Evolutionary conservation across 92 coral and sea anemone genomes (phyloP).

Genomic region (Palythoa caribaeorum): DNA sequence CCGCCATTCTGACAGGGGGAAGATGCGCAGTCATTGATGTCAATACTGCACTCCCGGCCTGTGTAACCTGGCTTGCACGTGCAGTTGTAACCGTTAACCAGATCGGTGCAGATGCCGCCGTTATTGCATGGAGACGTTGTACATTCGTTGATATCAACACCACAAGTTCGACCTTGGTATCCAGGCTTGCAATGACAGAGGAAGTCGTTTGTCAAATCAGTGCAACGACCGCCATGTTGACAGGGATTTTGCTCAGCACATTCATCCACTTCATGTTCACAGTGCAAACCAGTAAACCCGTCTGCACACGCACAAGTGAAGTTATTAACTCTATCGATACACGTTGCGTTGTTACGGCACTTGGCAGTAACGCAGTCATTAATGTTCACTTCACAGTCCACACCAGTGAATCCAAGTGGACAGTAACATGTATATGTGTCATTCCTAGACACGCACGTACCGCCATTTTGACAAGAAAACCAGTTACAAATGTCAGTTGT

Average conservation of each 20-base stretch:
- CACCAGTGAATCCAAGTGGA: slow-evolving; percentile 74
- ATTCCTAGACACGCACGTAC: slow-evolving; percentile 68
- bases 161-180: slow-evolving; percentile 84
- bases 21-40: slow-evolving; percentile 69
- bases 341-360: slow-evolving; percentile 82
- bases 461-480: slow-evolving; percentile 77
- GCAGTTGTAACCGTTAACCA: slow-evolving; percentile 76
- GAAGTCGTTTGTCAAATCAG: slow-evolving; percentile 77
- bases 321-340: slow-evolving; percentile 69
- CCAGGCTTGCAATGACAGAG: slow-evolving; percentile 76
- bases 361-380: slow-evolving; percentile 72
- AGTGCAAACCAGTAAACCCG: slow-evolving; percentile 70
- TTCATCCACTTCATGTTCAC: slow-evolving; percentile 71
- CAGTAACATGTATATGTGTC: slow-evolving; percentile 74
- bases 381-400: slow-evolving; percentile 78
- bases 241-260: slow-evolving; percentile 67
- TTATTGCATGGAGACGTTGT: slow-evolving; percentile 75
- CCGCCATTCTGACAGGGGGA: slow-evolving; percentile 75
- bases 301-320: slow-evolving; percentile 73
- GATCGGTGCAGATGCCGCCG: slow-evolving; percentile 73
- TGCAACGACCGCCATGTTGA: slow-evolving; percentile 70
- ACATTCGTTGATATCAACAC: slow-evolving; percentile 85
- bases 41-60: slow-evolving; percentile 66
- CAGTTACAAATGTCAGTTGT: slow-evolving; percentile 58
- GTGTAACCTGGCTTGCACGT: slow-evolving; percentile 77